Evolutionary conservation across 2,888 invertebrate species (phyloP), one percentile per base, ranked within the genome.

Genomic region (Blastobasis adustella): DNA sequence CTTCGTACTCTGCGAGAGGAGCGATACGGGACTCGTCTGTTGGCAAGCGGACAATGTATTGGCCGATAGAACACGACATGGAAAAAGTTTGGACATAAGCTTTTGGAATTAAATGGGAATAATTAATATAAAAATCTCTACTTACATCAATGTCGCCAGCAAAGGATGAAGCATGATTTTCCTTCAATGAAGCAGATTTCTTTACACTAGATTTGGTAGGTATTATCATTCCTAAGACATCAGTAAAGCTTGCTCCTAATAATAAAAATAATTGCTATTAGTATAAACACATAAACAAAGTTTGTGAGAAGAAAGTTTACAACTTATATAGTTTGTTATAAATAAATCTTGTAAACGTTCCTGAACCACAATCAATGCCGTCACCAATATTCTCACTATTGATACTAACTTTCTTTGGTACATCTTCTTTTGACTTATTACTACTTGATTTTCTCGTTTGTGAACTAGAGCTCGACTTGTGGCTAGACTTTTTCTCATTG

Each of bases 171-270:
- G 2, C 23, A 23, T 23, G 23, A 23, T 23, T 23, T 23, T 52
- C 54, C 9, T 52, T 55, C 4, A 52, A 81, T 42, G 63, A 47
- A 3, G 65, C 51, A 5, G 52, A 45, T 69, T 88, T 85, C n/a
- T n/a, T n/a, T 73, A 89, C 85, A 72, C 89, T 86, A 23, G 23
- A 23, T 23, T 23, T 23, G 23, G 1, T 23, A 23, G 23, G 23
- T 3, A 23, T 23, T 23, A 23, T 3, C 3, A 23, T 23, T 23
- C 23, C 23, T 23, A 23, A 23, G 0, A 94, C 95, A 79, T 95
- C 95, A 5, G 93, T 95, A 81, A 96, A 96, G 83, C 94, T 95
- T n/a, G 94, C 92, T 45, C 95, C 95, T 85, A 76, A 75, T 82
- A 42, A n/a, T n/a, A n/a, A 75, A 82, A 42, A n/a, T 23, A 23